A percentile compares a stretch with the other conserved stretches of the same genome.
These are phyloP conservation scores for Drosophila pegasa DNA, from an alignment of 2,888 invertebrate species.

Conservation along the genomic window DNA sequence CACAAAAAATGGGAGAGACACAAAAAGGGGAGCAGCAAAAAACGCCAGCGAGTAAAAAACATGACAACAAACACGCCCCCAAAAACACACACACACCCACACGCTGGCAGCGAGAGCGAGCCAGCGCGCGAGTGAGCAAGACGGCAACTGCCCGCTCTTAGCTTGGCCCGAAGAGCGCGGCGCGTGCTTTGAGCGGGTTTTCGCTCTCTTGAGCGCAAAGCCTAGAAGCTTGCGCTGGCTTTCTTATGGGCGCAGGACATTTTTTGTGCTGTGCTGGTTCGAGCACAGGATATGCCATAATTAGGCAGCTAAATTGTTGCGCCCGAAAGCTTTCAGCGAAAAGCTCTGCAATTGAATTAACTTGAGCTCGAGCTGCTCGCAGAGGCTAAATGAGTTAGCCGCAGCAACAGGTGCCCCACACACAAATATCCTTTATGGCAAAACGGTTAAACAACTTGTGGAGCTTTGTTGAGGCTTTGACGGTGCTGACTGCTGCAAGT, in stretches of 20 bases:
- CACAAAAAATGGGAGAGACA: constrained; percentile 34
- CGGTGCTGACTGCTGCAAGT: constrained; percentile 1
- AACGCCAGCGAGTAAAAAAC: constrained; percentile 57
- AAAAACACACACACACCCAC: constrained; percentile 41
- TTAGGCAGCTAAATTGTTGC: constrained; percentile 43
- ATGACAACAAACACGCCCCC: constrained; percentile 76
- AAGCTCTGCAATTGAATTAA: constrained; percentile 32
- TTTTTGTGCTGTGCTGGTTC: constrained; percentile 55
- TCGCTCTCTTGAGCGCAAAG: constrained; percentile 41
- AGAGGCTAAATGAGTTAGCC: neutral
- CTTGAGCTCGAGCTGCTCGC: neutral
- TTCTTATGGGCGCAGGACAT: constrained; percentile 55
- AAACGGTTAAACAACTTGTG: constrained; percentile 16
- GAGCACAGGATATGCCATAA: constrained; percentile 75
- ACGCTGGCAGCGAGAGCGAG: constrained; percentile 1
- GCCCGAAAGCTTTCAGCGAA: constrained; percentile 40
- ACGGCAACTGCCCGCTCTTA: constrained; percentile 33
- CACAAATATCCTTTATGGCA: constrained; percentile 55
- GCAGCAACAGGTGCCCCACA: constrained; percentile 55
- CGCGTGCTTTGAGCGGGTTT: constrained; percentile 42
- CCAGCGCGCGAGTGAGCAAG: constrained; percentile 2
- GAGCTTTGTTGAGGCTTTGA: constrained; percentile 8
- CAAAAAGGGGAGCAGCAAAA: constrained; percentile 40
- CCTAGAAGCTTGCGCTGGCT: constrained; percentile 32
- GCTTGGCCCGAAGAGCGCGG: constrained; percentile 39